Evolutionary conservation across 2,888 invertebrate species (phyloP).

Genomic region (Cheilosia vulpina): DNA sequence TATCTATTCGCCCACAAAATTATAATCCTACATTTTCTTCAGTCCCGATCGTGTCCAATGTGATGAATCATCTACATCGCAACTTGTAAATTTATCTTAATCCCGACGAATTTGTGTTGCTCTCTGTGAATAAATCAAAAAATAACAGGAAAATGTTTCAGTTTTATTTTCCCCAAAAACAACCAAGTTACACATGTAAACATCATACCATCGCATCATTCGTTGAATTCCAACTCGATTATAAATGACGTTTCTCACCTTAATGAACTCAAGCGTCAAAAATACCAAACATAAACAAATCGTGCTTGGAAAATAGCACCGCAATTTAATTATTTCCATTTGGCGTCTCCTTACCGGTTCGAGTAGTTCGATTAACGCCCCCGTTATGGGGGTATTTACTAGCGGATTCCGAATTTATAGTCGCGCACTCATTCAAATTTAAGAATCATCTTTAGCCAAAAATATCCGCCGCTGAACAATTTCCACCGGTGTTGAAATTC

Average conservation of each 20-base stretch:
- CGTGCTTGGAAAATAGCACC: slow-evolving; percentile 6
- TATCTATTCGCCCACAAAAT: too few relatives aligned
- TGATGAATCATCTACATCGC: too few relatives aligned
- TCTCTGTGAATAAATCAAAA: too few relatives aligned
- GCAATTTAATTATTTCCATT: slow-evolving; percentile 27
- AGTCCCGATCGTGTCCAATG: too few relatives aligned
- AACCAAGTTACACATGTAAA: slow-evolving; percentile 17
- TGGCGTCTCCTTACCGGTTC: slow-evolving; percentile 2
- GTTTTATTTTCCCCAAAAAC: neutral
- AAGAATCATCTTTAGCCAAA: slow-evolving; percentile 20
- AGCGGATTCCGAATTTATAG: slow-evolving; percentile 24
- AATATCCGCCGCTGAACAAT: slow-evolving; percentile 22
- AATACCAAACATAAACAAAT: slow-evolving; percentile 46
- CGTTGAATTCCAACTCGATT: slow-evolving; percentile 16
- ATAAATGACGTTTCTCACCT: slow-evolving; percentile 42
- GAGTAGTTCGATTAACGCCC: slow-evolving; percentile 30
- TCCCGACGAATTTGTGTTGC: too few relatives aligned
- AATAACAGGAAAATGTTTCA: too few relatives aligned
- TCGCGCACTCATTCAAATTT: slow-evolving; percentile 30
- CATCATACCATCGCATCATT: neutral
- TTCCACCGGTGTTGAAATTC: slow-evolving; percentile 11
- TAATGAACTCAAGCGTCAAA: slow-evolving; percentile 35
- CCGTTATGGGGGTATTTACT: neutral
- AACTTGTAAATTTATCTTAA: too few relatives aligned
- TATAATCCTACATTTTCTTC: too few relatives aligned